These are phyloP conservation scores for Acrocephalus arundinaceus DNA, from an alignment of 2,113 vertebrate genomes.

Conservation along the genomic window DNA sequence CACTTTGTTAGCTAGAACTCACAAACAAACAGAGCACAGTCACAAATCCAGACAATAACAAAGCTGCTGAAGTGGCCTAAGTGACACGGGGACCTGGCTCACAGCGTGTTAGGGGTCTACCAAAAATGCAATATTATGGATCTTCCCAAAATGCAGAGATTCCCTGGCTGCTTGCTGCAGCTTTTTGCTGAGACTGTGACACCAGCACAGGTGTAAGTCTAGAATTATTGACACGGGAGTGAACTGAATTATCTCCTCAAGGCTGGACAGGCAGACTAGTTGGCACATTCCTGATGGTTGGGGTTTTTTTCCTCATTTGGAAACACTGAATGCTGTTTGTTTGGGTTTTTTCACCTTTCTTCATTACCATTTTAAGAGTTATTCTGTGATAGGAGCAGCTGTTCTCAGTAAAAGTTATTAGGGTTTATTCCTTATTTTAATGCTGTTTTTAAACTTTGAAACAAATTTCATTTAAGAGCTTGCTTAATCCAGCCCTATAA, in stretches of 20 bases:
- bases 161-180: neutral
- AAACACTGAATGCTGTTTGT: neutral
- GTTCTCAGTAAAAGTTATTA: neutral
- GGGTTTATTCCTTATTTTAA: neutral
- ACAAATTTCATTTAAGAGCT: neutral
- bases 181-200: neutral
- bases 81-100: neutral
- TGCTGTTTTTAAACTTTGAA: neutral
- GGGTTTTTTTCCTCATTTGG: neutral
- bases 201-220: neutral
- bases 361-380: neutral
- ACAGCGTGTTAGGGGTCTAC: accelerated
- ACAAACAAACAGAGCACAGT: neutral
- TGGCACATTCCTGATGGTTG: neutral
- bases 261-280: neutral
- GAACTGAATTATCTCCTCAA: neutral
- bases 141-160: neutral
- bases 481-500: neutral
- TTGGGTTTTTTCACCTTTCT: neutral
- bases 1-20: neutral
- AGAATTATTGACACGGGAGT: neutral
- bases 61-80: neutral
- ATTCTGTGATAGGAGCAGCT: neutral
- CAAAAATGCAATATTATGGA: neutral
- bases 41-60: neutral